These are phyloP conservation scores for Orchesella cincta DNA, from an alignment of 1,140 invertebrate species.

Conservation along the genomic window DNA sequence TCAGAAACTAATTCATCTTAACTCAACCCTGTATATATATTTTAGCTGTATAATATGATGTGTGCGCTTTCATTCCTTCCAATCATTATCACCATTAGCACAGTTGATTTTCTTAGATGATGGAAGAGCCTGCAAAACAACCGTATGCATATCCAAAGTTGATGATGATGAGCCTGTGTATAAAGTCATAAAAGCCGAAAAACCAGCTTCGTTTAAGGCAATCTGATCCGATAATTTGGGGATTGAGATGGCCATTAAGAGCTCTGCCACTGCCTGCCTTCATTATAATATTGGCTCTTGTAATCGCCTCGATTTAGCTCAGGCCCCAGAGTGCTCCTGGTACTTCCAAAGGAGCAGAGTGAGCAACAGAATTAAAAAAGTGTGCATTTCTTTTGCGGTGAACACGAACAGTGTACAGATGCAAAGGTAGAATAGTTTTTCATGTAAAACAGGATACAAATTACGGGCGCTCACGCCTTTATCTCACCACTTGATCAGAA, in stretches of 20 bases:
- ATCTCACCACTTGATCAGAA: constrained; percentile 28
- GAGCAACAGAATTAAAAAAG: neutral
- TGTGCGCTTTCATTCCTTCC: too few species aligned
- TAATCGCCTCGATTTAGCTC: neutral
- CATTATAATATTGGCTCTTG: constrained; percentile 13
- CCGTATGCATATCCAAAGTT: too few species aligned
- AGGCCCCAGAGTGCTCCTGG: neutral
- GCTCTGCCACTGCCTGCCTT: neutral
- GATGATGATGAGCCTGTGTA: constrained; percentile 28
- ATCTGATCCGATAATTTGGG: constrained; percentile 22
- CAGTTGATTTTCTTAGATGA: neutral
- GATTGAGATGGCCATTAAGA: constrained; percentile 19
- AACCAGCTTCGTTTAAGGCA: constrained; percentile 45
- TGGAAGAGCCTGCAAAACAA: neutral
- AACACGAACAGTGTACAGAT: too few species aligned
- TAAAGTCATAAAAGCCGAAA: constrained; percentile 39
- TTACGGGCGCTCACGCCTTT: constrained; percentile 2
- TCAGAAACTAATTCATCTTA: too few species aligned
- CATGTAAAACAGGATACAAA: neutral
- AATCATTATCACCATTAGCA: too few species aligned
- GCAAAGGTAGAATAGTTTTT: neutral
- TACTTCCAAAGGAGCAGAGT: neutral
- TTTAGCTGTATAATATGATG: too few species aligned
- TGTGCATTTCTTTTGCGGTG: too few species aligned
- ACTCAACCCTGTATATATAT: too few species aligned